Percentiles rank a stretch among this genome's conserved stretches.
These are phyloP conservation scores for Temnopleurus reevesii DNA, from an alignment of 53 echinoderm and acorn worm genomes.

Conservation along the genomic window DNA sequence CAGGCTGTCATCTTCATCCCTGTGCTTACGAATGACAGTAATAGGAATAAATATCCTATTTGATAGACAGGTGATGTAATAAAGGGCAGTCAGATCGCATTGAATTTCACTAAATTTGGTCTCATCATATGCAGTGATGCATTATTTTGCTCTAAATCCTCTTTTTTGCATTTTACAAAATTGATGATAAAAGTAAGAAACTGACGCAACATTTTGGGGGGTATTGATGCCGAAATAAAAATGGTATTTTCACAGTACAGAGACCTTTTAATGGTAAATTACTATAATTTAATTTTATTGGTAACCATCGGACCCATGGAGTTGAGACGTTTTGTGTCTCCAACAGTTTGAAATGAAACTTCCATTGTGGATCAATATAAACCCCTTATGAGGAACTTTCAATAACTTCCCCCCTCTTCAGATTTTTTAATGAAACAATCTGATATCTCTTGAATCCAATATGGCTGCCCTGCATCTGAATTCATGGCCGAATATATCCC, in stretches of 20 bases:
- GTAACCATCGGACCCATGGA: too few relatives aligned
- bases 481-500: constrained; percentile 22
- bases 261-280: too few relatives aligned
- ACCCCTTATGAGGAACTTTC: too few relatives aligned
- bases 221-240: background rate
- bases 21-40: background rate
- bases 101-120: constrained; percentile 1
- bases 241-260: too few relatives aligned
- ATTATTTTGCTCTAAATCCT: background rate
- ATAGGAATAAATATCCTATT: constrained; percentile 10
- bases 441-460: background rate
- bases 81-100: background rate
- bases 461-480: background rate
- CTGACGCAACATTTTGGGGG: background rate
- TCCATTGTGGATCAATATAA: too few relatives aligned
- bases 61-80: constrained; percentile 44
- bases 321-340: too few relatives aligned
- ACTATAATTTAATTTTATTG: too few relatives aligned
- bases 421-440: background rate
- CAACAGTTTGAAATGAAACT: too few relatives aligned
- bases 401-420: background rate
- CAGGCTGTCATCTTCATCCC: constrained; percentile 12
- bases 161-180: background rate
- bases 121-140: background rate
- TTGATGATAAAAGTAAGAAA: background rate